phyloP scores from a whole-genome alignment of 2,113 vertebrate species.

The Hypanus sabinus region DNA sequence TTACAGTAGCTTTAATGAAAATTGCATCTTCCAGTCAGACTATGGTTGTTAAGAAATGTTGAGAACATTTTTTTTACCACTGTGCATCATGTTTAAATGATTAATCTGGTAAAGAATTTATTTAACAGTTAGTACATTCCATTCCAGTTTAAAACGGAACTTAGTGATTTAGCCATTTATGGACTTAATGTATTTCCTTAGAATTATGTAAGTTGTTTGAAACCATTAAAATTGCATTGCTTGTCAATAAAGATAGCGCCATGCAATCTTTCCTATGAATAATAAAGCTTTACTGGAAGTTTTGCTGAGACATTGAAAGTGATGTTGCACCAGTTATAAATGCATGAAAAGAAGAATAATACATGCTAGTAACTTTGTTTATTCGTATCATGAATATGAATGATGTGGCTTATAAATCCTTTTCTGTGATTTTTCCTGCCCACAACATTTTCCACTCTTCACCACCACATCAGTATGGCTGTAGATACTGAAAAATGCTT shows the following conservation, averaged over 20 bases:
- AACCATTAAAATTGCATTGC: conserved; percentile 32
- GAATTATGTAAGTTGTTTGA: conserved; percentile 16
- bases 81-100: background rate
- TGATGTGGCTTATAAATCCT: no score
- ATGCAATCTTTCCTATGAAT: conserved; percentile 10
- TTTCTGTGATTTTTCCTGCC: no score
- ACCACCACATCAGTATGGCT: background rate
- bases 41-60: background rate
- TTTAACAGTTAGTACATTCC: background rate
- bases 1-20: background rate
- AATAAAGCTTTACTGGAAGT: conserved; percentile 15
- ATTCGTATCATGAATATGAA: no score
- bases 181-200: conserved; percentile 4
- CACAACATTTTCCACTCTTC: background rate
- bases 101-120: background rate
- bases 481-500: background rate
- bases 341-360: no score
- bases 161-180: conserved; percentile 1
- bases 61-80: background rate
- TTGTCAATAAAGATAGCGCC: background rate
- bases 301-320: background rate
- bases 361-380: background rate
- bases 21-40: background rate
- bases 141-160: conserved; percentile 21
- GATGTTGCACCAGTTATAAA: background rate